These are phyloP conservation scores for Mormyrus iriodes DNA, from an alignment of 2,113 vertebrate genomes.

Conservation along the genomic window DNA sequence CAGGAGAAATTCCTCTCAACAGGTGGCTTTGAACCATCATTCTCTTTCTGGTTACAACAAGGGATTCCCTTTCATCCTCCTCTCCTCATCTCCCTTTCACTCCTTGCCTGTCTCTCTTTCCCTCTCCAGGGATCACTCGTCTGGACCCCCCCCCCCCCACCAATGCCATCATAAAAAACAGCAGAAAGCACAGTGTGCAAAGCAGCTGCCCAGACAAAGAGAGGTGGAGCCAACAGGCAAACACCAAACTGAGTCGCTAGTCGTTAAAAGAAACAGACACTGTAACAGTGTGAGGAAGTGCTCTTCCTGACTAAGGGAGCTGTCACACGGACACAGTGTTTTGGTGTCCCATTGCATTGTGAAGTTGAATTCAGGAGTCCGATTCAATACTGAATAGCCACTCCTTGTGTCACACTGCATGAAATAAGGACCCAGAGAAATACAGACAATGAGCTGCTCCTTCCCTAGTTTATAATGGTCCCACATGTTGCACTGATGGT, in stretches of 20 bases:
- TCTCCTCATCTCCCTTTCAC: constrained; percentile 25
- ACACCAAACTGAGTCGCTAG: background rate
- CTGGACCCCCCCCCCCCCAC: background rate
- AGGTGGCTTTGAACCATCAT: constrained; percentile 9
- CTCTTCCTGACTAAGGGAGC: constrained; percentile 22
- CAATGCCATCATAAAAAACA: background rate
- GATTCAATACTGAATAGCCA: constrained; percentile 25
- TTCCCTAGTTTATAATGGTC: background rate
- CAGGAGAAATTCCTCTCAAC: background rate
- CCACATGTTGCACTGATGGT: background rate
- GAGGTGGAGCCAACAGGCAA: background rate
- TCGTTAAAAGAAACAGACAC: background rate
- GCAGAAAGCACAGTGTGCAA: background rate
- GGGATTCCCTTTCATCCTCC: constrained; percentile 22
- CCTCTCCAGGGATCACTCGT: background rate
- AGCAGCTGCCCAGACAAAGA: background rate
- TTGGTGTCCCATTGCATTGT: constrained; percentile 39
- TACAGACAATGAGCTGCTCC: constrained; percentile 48
- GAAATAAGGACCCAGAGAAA: constrained; percentile 48
- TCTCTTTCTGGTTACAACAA: background rate
- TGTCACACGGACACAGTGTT: constrained; percentile 27
- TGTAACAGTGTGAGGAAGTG: background rate
- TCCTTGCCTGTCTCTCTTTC: constrained; percentile 1
- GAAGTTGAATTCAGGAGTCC: constrained; percentile 12
- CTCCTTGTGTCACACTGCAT: constrained; percentile 47